phyloP scores from a whole-genome alignment of 2,888 invertebrate species.

The Leptinotarsa juncta region DNA sequence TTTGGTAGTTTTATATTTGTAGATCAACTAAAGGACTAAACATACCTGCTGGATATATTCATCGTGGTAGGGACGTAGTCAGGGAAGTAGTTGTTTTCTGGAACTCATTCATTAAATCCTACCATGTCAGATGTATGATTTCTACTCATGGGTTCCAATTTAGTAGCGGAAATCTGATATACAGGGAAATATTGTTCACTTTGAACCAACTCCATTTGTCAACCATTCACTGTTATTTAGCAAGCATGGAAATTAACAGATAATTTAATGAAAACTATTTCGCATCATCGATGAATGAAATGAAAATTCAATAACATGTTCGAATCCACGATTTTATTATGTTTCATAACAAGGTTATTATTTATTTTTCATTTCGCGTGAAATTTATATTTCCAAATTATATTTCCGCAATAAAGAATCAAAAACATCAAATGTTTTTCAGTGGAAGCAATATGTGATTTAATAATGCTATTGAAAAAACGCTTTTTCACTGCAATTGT shows the following conservation, averaged over 20 bases:
- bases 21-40: too few relatives aligned
- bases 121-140: too few relatives aligned
- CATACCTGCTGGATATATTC: too few relatives aligned
- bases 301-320: constrained; percentile 7
- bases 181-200: neutral
- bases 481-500: constrained; percentile 11
- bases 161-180: too few relatives aligned
- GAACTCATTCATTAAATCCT: too few relatives aligned
- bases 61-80: too few relatives aligned
- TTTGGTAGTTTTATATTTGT: too few relatives aligned
- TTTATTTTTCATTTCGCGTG: constrained; percentile 13
- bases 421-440: constrained; percentile 33
- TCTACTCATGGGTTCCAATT: too few relatives aligned
- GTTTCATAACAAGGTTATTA: constrained; percentile 11
- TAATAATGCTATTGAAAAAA: constrained; percentile 31
- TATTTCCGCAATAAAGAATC: constrained; percentile 29
- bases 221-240: neutral
- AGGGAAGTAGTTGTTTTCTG: too few relatives aligned
- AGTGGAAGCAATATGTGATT: constrained; percentile 29
- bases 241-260: neutral
- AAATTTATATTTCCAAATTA: constrained; percentile 15
- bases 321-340: constrained; percentile 7
- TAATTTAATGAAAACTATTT: neutral
- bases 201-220: neutral
- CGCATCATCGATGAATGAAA: constrained; percentile 1